Evolutionary conservation across 2,797 vertebrate species (phyloP).

Genomic region (Arctocebus calabarensis): DNA sequence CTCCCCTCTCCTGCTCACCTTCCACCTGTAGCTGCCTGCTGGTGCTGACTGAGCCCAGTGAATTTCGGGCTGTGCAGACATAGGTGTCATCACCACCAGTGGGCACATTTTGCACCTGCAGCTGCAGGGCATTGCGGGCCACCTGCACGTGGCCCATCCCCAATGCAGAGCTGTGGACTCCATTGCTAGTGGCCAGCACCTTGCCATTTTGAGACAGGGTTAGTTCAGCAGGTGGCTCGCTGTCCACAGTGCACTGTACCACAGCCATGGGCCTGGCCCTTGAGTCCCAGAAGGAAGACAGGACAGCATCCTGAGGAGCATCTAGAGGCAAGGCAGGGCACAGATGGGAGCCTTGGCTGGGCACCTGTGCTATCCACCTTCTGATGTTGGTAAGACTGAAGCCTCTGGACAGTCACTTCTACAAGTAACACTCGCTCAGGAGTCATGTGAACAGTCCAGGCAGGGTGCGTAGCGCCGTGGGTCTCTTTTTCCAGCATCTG

Average conservation of each 20-base stretch:
- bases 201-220: slow-evolving; percentile 51
- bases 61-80: slow-evolving; percentile 85
- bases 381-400: neutral
- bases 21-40: slow-evolving; percentile 56
- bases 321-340: slow-evolving; percentile 75
- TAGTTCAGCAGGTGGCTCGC: slow-evolving; percentile 81
- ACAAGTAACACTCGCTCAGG: neutral
- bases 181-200: slow-evolving; percentile 57
- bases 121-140: slow-evolving; percentile 82
- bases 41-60: slow-evolving; percentile 58
- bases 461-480: neutral
- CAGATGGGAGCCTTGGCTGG: neutral
- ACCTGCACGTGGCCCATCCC: slow-evolving; percentile 32
- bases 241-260: slow-evolving; percentile 86
- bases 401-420: neutral
- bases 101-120: slow-evolving; percentile 72
- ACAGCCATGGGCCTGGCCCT: neutral
- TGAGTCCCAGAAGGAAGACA: slow-evolving; percentile 82
- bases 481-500: neutral
- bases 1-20: slow-evolving; percentile 72
- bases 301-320: slow-evolving; percentile 75
- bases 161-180: fast-evolving
- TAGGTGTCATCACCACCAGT: slow-evolving; percentile 68
- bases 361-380: neutral
- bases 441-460: neutral